These are phyloP conservation scores for Todiramphus saurophagus DNA, from an alignment of 2,113 vertebrate species.

Conservation along the genomic window DNA sequence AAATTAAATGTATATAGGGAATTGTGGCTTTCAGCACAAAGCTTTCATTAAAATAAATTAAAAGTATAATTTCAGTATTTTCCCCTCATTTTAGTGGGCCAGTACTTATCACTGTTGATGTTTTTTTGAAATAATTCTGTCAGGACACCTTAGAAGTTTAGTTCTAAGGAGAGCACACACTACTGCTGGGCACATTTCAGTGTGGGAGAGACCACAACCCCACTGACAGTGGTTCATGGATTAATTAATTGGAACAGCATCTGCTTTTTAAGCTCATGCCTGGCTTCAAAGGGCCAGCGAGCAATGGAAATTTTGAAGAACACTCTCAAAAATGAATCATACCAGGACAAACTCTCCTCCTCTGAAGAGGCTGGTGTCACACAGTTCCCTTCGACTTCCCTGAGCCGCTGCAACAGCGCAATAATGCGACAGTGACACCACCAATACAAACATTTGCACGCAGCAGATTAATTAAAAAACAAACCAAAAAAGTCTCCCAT, in stretches of 20 bases:
- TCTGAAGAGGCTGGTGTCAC: background rate
- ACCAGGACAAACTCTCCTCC: background rate
- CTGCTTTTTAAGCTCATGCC: background rate
- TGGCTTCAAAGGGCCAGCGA: background rate
- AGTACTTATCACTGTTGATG: background rate
- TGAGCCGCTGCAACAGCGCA: background rate
- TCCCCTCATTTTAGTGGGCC: background rate
- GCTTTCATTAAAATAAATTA: background rate
- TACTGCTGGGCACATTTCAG: background rate
- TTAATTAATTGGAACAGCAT: background rate
- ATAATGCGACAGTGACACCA: fast-evolving
- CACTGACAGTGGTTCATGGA: background rate
- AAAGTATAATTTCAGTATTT: background rate
- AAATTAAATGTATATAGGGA: fast-evolving
- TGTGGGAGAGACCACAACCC: background rate
- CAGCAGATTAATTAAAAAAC: background rate
- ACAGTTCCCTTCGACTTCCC: background rate
- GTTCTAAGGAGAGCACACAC: background rate
- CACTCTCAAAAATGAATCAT: background rate
- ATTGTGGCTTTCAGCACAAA: background rate
- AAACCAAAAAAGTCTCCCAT: background rate
- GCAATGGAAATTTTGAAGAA: background rate
- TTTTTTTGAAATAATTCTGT: background rate
- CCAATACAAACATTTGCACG: background rate
- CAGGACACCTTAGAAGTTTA: background rate